Percentiles rank a stretch among this genome's conserved stretches.
These are phyloP conservation scores for Acropternis orthonyx DNA, from an alignment of 2,797 vertebrate genomes.

Conservation along the genomic window DNA sequence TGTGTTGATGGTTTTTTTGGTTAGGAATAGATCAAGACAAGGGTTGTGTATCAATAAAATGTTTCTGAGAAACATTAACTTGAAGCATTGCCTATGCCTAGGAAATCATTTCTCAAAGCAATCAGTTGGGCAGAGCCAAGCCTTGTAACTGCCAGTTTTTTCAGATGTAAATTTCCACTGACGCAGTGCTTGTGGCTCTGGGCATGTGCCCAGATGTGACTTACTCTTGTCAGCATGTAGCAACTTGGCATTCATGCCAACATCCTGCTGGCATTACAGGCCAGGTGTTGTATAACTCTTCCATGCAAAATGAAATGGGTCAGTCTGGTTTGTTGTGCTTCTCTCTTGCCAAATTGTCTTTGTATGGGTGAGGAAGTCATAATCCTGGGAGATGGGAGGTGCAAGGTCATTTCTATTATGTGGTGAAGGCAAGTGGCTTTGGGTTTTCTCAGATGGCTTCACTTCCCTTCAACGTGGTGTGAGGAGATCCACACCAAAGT, in stretches of 20 bases:
- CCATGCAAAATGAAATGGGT: not conserved
- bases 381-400: not conserved
- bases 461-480: fast-evolving
- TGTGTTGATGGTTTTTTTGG: not conserved
- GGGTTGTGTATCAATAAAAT: not conserved
- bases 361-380: not conserved
- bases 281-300: not conserved
- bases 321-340: not conserved
- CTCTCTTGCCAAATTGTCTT: not conserved
- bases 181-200: not conserved
- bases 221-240: not conserved
- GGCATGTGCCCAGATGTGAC: not conserved
- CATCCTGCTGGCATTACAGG: fast-evolving
- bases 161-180: not conserved
- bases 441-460: not conserved
- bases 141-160: not conserved
- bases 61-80: not conserved
- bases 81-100: not conserved
- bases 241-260: not conserved
- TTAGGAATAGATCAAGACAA: not conserved
- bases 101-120: not conserved
- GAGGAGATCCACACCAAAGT: not conserved
- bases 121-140: not conserved
- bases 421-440: not conserved
- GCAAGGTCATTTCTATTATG: not conserved